phyloP scores from a whole-genome alignment of 2,888 invertebrate genomes.

The Drosophila lacicola region DNA sequence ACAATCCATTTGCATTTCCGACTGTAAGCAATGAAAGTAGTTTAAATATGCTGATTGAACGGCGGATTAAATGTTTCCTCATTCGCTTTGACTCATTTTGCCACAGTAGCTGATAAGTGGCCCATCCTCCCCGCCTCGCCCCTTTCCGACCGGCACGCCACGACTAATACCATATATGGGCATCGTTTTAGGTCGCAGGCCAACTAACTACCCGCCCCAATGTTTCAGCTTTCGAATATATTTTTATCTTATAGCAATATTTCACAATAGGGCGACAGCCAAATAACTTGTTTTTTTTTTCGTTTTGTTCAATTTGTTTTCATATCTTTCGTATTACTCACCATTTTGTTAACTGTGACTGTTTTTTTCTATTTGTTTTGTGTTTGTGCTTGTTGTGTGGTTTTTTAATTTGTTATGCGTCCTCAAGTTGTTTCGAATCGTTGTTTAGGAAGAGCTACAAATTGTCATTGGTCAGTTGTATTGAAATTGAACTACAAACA shows the following conservation, averaged over 20 bases:
- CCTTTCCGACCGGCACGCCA: slow-evolving; percentile 46
- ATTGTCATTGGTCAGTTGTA: neutral
- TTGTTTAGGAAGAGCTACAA: slow-evolving; percentile 21
- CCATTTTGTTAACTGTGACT: slow-evolving; percentile 65
- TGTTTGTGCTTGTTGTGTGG: neutral
- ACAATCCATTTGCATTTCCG: slow-evolving; percentile 99
- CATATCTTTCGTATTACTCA: slow-evolving; percentile 66
- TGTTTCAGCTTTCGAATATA: neutral
- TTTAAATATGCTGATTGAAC: neutral
- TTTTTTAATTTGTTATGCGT: neutral
- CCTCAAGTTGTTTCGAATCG: slow-evolving; percentile 14
- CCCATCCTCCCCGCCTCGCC: slow-evolving; percentile 6
- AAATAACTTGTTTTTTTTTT: slow-evolving; percentile 35
- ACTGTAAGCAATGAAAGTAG: slow-evolving; percentile 86
- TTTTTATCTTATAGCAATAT: neutral
- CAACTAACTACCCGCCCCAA: slow-evolving; percentile 11
- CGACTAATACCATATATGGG: slow-evolving; percentile 69
- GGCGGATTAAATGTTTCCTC: neutral
- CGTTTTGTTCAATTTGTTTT: slow-evolving; percentile 25
- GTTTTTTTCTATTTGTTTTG: slow-evolving; percentile 27
- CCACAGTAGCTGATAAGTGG: slow-evolving; percentile 39
- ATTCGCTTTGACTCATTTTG: slow-evolving; percentile 46
- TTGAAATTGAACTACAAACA: slow-evolving; percentile 16
- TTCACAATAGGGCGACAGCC: slow-evolving; percentile 22
- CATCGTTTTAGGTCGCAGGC: slow-evolving; percentile 62